Evolutionary conservation across 1,140 invertebrate species (phyloP), one percentile per base, ranked within the genome.

Genomic region (Rhagoletis zephyria): DNA sequence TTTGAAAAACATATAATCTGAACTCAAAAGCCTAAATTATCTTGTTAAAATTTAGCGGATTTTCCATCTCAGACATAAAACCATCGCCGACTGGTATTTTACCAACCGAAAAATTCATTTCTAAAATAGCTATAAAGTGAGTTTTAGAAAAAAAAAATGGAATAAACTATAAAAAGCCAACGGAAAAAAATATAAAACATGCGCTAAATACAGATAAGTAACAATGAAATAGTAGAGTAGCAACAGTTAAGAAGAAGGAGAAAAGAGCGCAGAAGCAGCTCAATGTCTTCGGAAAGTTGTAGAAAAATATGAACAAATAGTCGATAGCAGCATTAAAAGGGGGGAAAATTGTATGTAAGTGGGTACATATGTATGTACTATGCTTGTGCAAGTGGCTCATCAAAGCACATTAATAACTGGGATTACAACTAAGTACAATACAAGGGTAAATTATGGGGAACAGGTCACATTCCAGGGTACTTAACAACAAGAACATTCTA

Each of bases 391-490:
- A 81, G 7, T 16, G n/a, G 19, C 74, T 48, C 16, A 45, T 74
- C 14, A 45, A 45, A 81, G 48, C 19, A 81, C 48, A 19, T 81
- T 56, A 81, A 30, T 51, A 19, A 56, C 4, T 19, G 14, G 12
- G 2, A 30, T 81, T 56, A 81, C 48, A 48, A 19, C 48, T 59
- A 81, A 59, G 12, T 56, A 81, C 48, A 81, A 56, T 81, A 81
- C 48, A 45, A 16, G 45, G 74, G 51, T 56, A 81, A 56, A 19
- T 81, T 56, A 81, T 42, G 16, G 45, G n/a, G 74, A 30, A n/a
- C 14, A 19, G 74, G 74, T 48, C 74, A 81, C 74, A 81, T 81
- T 19, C 74, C 74, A 81, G 10, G 48, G 74, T 16, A 56, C 48
- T 10, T 56, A n/a, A 74, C 48, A 19, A 81, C 74, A 81, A 81